Base-by-base conservation (phyloP, 2,888 invertebrate genomes). In the Saturnia pavonia region DNA sequence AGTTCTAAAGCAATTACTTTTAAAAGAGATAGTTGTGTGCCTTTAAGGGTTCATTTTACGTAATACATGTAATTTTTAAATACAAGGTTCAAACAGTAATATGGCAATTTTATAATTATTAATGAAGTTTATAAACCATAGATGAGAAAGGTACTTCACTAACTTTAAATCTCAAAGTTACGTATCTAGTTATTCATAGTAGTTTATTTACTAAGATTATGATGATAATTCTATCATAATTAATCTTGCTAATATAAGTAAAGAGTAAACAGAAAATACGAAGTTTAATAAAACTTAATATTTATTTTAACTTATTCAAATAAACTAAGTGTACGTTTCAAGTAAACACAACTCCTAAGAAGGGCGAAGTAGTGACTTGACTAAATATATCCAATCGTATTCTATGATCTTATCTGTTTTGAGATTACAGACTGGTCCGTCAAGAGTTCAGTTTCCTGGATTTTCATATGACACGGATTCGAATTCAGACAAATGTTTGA, bases 401-500 rank as follows among this genome's bases (percentile, higher is more conserved):
- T 9, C 54, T 54, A 54, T 54, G 22, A 54, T 22, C 8, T n/a
- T 25, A 60, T 60, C 11, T 60, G 57, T 65, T 65, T 40, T 65
- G 65, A 65, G 40, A 11, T 40, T 65, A 16, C 34, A 40, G 34
- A 40, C 65, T 22, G 40, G 19, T 40, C 19, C n/a, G 57, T 60
- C 27, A 65, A n/a, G 9, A 65, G 65, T 65, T 34, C 8, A 40
- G n/a, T 65, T 65, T 40, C 40, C 65, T 40, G 40, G n/a, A n/a
- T n/a, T 65, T 11, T n/a, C 40, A 40, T n/a, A 14, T 65, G 9
- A 65, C 40, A 40, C 19, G 40, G 11, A 40, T 65, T 65, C 9
- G 63, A n/a, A 65, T 40, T 34, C 40, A 65, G 40, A 57, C 25
- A 60, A 60, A 60, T 27, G 57, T 65, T 40, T 65, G 34, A 65